Evolutionary conservation across 92 coral and sea anemone genomes (phyloP).

Genomic region (Epizoanthus ramosus): DNA sequence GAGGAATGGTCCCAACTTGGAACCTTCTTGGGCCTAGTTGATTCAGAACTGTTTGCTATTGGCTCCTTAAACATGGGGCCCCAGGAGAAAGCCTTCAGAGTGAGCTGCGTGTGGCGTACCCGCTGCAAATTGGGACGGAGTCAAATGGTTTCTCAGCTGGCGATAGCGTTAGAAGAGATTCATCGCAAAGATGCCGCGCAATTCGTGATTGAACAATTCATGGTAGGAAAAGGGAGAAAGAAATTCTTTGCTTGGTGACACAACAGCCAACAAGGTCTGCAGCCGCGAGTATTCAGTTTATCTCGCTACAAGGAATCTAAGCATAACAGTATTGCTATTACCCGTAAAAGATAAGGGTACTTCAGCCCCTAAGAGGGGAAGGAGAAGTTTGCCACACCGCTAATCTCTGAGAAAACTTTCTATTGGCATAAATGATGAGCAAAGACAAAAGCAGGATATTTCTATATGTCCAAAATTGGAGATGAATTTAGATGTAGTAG

Average conservation of each 20-base stretch:
- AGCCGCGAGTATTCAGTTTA: not conserved
- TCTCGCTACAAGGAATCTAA: too few relatives aligned
- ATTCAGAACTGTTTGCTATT: conserved; percentile 76
- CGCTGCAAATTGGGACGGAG: conserved; percentile 66
- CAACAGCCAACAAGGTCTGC: not conserved
- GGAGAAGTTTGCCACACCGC: too few relatives aligned
- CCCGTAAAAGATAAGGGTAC: too few relatives aligned
- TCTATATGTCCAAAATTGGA: too few relatives aligned
- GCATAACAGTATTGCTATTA: too few relatives aligned
- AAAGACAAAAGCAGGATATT: too few relatives aligned
- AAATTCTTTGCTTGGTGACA: conserved; percentile 89
- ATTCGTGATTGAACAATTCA: conserved; percentile 91
- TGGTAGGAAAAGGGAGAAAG: conserved; percentile 87
- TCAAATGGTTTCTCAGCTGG: conserved; percentile 89
- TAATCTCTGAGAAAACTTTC: too few relatives aligned
- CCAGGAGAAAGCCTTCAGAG: conserved; percentile 92
- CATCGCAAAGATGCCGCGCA: conserved; percentile 93
- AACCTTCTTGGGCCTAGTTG: conserved; percentile 83
- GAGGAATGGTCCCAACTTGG: conserved; percentile 99
- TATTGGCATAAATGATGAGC: too few relatives aligned
- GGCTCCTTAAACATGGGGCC: conserved; percentile 83
- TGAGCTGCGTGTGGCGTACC: conserved; percentile 82
- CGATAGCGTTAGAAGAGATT: conserved; percentile 89
- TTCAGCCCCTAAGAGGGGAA: too few relatives aligned
- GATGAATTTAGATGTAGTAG: too few relatives aligned